Evolutionary conservation across 2,797 vertebrate genomes (phyloP).

Genomic region (Thunnus albacares): DNA sequence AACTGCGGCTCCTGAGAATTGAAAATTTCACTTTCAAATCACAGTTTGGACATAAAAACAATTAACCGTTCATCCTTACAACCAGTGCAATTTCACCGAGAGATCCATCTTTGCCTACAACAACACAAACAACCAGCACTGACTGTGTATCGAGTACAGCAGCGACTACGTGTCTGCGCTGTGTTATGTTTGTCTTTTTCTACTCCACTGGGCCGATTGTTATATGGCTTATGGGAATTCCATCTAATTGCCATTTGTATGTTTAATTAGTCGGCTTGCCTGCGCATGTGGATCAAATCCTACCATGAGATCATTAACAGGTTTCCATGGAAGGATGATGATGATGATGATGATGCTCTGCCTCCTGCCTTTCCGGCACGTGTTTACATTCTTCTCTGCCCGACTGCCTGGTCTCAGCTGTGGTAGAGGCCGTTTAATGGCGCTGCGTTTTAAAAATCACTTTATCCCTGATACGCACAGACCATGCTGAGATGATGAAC

Average conservation of each 20-base stretch:
- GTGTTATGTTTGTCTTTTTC: constrained; percentile 38
- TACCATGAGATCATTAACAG: constrained; percentile 72
- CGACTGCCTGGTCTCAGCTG: constrained; percentile 63
- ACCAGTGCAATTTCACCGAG: background rate
- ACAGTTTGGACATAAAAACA: no score
- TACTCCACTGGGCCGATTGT: constrained; percentile 47
- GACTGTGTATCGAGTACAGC: background rate
- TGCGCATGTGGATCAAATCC: constrained; percentile 61
- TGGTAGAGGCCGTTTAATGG: constrained; percentile 33
- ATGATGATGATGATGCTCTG: constrained; percentile 16
- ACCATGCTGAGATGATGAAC: constrained; percentile 12
- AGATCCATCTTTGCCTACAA: background rate
- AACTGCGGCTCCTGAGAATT: background rate
- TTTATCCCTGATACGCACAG: background rate
- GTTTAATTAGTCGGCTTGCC: constrained; percentile 76
- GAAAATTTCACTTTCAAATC: background rate
- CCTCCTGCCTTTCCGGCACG: constrained; percentile 33
- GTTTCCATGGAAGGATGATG: constrained; percentile 68
- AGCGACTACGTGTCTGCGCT: background rate
- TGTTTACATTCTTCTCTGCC: constrained; percentile 34
- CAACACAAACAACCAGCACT: constrained; percentile 2
- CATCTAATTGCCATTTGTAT: constrained; percentile 72
- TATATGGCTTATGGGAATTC: constrained; percentile 48
- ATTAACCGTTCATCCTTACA: background rate
- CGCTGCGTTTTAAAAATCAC: constrained; percentile 33